Percentiles rank a stretch among this genome's conserved stretches.
phyloP scores from a whole-genome alignment of 1,140 invertebrate species.

The Eriocheir sinensis region DNA sequence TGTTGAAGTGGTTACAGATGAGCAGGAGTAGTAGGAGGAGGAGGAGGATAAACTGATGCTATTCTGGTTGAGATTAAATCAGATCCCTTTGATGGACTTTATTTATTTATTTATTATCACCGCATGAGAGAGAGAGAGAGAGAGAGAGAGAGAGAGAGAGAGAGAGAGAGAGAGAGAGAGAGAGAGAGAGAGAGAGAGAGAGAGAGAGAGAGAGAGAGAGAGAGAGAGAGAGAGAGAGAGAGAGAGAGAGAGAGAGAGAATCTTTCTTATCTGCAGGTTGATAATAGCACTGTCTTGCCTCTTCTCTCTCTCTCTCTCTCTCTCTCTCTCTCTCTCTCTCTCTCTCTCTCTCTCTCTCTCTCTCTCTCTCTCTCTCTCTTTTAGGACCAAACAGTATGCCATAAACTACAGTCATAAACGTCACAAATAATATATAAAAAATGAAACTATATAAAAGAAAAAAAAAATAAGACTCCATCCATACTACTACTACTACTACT shows the following conservation, averaged over 20 bases:
- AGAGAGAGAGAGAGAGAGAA: background rate
- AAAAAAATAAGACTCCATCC: background rate
- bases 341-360: too few species aligned
- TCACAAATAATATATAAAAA: too few species aligned
- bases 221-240: slow-evolving; percentile 20
- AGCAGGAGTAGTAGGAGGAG: background rate
- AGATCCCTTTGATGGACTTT: too few species aligned
- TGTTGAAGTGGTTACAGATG: background rate
- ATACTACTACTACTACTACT: background rate
- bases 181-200: background rate
- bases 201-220: background rate
- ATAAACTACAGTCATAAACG: too few species aligned
- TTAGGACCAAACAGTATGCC: too few species aligned
- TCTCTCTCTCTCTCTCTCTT: too few species aligned
- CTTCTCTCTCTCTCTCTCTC: background rate
- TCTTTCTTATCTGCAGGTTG: background rate
- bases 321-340: background rate
- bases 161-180: slow-evolving; percentile 31
- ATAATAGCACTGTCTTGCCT: background rate
- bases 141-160: too few species aligned
- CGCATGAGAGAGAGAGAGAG: background rate
- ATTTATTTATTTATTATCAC: background rate
- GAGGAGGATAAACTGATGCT: background rate
- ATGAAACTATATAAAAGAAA: too few species aligned
- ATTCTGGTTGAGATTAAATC: background rate